Evolutionary conservation across 1,140 invertebrate genomes (phyloP), one percentile per base, ranked within the genome.

Genomic region (Prorops nasuta): DNA sequence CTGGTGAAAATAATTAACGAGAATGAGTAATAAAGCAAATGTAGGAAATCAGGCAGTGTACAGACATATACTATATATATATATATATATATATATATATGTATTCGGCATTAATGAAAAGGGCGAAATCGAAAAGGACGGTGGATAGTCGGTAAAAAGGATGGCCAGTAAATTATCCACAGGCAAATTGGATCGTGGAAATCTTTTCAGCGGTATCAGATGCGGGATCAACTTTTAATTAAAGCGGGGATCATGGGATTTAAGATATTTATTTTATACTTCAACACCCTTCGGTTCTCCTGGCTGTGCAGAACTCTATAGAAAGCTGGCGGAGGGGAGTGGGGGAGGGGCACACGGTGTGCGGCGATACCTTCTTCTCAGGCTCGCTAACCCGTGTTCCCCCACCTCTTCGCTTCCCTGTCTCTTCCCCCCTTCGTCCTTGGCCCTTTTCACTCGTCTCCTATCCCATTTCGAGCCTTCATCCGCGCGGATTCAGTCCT

Each of bases 261-360:
- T 56, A 68, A 68, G 66, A 70, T 70, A 68, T 68, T 66, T 70
- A 65, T 70, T 68, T 67, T 63, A 68, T 68, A 64, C 58, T 58
- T 67, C 57, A 60, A 60, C 60, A 56, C 57, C 53, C 46, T 54
- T 49, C 51, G 40, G n/a, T n/a, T n/a, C 47, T 22, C 10, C 24
- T 36, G 24, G 44, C 37, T 20, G 32, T 8, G 48, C 44, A 51
- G 50, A 56, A 66, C 44, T 65, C 56, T 18, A 46, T 60, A n/a
- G 57, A 63, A 66, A 61, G 50, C 53, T 51, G 43, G 49, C 58
- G 59, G n/a, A n/a, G n/a, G n/a, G n/a, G n/a, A n/a, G n/a, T n/a
- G n/a, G n/a, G n/a, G n/a, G n/a, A n/a, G n/a, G n/a, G n/a, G n/a
- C n/a, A n/a, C n/a, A n/a, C n/a, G n/a, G n/a, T n/a, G n/a, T n/a